A percentile compares a stretch with the other conserved stretches of the same genome.
These are phyloP conservation scores for Emydoidea blandingii DNA, from an alignment of 2,797 vertebrate species.

Conservation along the genomic window DNA sequence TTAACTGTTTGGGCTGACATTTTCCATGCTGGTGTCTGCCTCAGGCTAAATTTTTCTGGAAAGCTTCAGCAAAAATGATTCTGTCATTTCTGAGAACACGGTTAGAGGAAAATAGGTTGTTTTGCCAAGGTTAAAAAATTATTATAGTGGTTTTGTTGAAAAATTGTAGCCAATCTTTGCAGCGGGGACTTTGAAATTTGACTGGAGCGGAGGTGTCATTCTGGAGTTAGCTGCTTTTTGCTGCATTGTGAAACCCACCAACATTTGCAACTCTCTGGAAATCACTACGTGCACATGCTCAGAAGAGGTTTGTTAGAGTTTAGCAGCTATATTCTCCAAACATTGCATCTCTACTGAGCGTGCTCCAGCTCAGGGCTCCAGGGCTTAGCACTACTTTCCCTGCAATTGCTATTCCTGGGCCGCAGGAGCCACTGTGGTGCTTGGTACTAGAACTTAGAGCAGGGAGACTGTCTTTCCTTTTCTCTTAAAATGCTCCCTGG, in stretches of 20 bases:
- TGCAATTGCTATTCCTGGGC: background rate
- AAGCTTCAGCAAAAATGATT: accelerated
- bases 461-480: accelerated
- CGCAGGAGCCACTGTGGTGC: background rate
- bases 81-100: background rate
- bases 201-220: background rate
- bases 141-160: background rate
- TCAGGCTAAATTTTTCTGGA: background rate
- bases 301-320: accelerated
- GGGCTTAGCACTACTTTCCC: background rate
- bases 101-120: background rate
- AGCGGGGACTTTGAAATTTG: background rate
- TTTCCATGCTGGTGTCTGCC: background rate
- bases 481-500: background rate
- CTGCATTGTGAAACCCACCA: background rate
- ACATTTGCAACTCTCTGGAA: background rate
- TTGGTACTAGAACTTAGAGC: background rate
- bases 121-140: no score
- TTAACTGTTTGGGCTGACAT: background rate
- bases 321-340: background rate
- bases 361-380: accelerated
- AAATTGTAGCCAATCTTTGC: background rate
- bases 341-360: background rate
- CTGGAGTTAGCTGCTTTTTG: background rate
- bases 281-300: accelerated